Base-by-base conservation (phyloP, 2,888 invertebrate genomes). In the Priapulus caudatus region DNA sequence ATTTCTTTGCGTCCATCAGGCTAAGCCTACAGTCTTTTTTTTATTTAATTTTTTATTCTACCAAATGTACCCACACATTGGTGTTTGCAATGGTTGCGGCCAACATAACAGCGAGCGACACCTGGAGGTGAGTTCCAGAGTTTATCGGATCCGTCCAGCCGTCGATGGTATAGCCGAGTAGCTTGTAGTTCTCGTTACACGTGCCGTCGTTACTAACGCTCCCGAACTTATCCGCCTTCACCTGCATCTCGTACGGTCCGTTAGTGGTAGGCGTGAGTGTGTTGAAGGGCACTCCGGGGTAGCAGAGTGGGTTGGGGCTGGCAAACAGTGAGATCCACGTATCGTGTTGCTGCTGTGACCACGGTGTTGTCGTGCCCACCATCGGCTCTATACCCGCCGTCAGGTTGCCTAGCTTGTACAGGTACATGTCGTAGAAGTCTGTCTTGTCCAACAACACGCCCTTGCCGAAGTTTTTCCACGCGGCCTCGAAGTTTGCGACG, bases 131-230 rank as follows among this genome's bases (percentile, higher is more conserved):
- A n/a, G n/a, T n/a, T n/a, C n/a, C n/a, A n/a, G n/a, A n/a, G n/a
- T 33, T n/a, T 33, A 33, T 10, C n/a, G 33, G 33, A 33, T 33
- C 33, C 33, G 33, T 33, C 33, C 33, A 33, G 33, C 33, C 33
- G 10, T 33, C 33, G n/a, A 33, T n/a, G 10, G 33, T 10, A 33
- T 33, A 10, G n/a, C 33, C 33, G n/a, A 33, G 33, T 33, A 33
- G 10, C 33, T 33, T 33, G 33, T 33, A 33, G 33, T 33, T 33
- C n/a, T n/a, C n/a, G n/a, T n/a, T n/a, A n/a, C n/a, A n/a, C n/a
- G n/a, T n/a, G n/a, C n/a, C n/a, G n/a, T n/a, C n/a, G n/a, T n/a
- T n/a, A n/a, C n/a, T n/a, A n/a, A n/a, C n/a, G n/a, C n/a, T n/a
- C n/a, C n/a, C n/a, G 33, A 33, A 33, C n/a, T 33, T n/a, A 33